Evolutionary conservation across 1,140 invertebrate genomes (phyloP), one percentile per base, ranked within the genome.

Genomic region (Drosophila orena): DNA sequence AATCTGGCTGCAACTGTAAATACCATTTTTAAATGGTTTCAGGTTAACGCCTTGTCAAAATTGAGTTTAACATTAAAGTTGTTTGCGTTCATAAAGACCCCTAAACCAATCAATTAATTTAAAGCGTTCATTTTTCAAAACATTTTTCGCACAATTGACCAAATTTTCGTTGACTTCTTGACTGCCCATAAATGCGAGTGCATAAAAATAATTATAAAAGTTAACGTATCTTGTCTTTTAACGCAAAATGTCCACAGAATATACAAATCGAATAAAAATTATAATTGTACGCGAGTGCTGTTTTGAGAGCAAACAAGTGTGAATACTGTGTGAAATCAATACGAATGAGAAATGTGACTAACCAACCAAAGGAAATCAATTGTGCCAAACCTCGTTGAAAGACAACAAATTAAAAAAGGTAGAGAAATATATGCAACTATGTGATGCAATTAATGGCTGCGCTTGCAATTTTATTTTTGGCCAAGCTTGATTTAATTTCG

Each of bases 261-360:
- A 50, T 20, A 14, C 12, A 54, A 59, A 56, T 42, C 46, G 46
- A 50, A 53, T 56, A 46, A n/a, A 22, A 43, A 30, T 17, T 40
- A 40, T 47, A 56, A 54, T 55, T 66, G 40, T 43, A 38, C 42
- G 62, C 56, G 46, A 59, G 68, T 58, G 68, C 44, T 46, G 65
- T 40, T 42, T 30, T 38, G 14, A 69, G 59, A n/a, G 35, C 35
- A 77, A 71, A 78, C 24, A 24, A 24, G 81, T 81, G 83, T 30
- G 59, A 78, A 73, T 30, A 64, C 71, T 73, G 81, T 73, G 81
- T 88, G 79, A 60, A 64, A 72, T 64, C 53, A 75, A 79, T 81
- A 76, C 60, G 60, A 70, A 68, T 88, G 86, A 79, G 83, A 86
- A 88, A 86, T 86, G 83, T 86, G 83, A 86, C 83, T 79, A 79